Conservation (phyloP, 2,888 invertebrate genomes). For the Elmis aenea region DNA sequence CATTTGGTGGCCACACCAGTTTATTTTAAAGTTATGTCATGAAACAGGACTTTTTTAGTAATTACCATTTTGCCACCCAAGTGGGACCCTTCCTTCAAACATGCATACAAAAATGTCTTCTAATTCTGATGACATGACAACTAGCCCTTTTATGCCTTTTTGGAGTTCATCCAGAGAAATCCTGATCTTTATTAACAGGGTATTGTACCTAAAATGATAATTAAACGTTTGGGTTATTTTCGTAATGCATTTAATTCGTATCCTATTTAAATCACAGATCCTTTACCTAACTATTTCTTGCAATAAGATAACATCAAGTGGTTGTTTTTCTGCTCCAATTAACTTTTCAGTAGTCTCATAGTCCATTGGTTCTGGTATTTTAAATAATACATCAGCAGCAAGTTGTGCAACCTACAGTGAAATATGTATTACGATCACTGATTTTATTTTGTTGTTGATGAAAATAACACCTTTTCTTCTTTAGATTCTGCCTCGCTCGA, state of each 20-base stretch:
- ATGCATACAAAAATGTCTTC: conserved; percentile 78
- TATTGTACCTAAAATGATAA: conserved; percentile 60
- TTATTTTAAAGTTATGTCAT: too few species aligned
- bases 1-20: too few species aligned
- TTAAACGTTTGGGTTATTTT: too few species aligned
- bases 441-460: conserved; percentile 1
- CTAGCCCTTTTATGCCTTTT: conserved; percentile 77
- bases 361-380: conserved; percentile 71
- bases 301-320: conserved; percentile 77
- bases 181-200: conserved; percentile 52
- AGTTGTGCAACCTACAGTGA: conserved; percentile 55
- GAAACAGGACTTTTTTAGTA: too few species aligned
- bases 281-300: conserved; percentile 61
- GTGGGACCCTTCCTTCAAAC: conserved; percentile 74
- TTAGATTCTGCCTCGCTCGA: conserved; percentile 55
- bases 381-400: conserved; percentile 65
- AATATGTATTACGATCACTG: conserved; percentile 3
- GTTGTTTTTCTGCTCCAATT: conserved; percentile 68
- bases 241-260: too few species aligned
- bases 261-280: too few species aligned
- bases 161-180: conserved; percentile 62
- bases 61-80: conserved; percentile 65
- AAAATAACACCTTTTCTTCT: conserved; percentile 60
- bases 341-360: conserved; percentile 70
- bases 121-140: conserved; percentile 79